Evolutionary conservation across 2,888 invertebrate species (phyloP).

Genomic region (Acrocyrtus sp.): DNA sequence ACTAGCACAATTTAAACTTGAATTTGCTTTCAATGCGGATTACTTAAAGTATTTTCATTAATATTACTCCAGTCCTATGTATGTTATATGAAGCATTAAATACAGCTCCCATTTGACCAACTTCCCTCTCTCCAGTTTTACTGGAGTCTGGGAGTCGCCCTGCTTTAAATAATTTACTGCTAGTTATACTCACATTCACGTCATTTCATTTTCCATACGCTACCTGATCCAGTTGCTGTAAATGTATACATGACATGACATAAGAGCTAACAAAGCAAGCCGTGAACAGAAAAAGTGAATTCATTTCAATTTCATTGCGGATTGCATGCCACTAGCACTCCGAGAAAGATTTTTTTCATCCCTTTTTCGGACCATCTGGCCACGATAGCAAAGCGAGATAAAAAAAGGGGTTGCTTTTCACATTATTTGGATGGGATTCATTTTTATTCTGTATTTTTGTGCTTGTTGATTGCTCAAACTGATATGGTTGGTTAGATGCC

Average conservation of each 20-base stretch:
- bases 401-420: constrained; percentile 36
- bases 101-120: not conserved
- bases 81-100: too few relatives aligned
- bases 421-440: not conserved
- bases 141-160: not conserved
- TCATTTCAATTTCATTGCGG: too few relatives aligned
- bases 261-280: constrained; percentile 3
- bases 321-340: constrained; percentile 25
- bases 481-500: constrained; percentile 42
- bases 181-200: too few relatives aligned
- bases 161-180: not conserved
- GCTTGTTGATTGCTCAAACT: constrained; percentile 46
- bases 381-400: constrained; percentile 40
- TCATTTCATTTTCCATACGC: too few relatives aligned
- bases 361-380: constrained; percentile 51
- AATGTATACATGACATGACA: not conserved
- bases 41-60: too few relatives aligned
- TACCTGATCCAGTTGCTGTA: not conserved
- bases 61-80: not conserved
- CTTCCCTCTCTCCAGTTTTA: not conserved
- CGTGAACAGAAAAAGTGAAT: too few relatives aligned
- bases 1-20: constrained; percentile 25
- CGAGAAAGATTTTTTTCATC: constrained; percentile 37
- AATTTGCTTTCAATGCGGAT: too few relatives aligned
- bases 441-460: not conserved